Percentiles rank a stretch among this genome's conserved stretches.
These are phyloP conservation scores for Odobenus rosmarus DNA, from an alignment of 2,113 vertebrate species.

Conservation along the genomic window DNA sequence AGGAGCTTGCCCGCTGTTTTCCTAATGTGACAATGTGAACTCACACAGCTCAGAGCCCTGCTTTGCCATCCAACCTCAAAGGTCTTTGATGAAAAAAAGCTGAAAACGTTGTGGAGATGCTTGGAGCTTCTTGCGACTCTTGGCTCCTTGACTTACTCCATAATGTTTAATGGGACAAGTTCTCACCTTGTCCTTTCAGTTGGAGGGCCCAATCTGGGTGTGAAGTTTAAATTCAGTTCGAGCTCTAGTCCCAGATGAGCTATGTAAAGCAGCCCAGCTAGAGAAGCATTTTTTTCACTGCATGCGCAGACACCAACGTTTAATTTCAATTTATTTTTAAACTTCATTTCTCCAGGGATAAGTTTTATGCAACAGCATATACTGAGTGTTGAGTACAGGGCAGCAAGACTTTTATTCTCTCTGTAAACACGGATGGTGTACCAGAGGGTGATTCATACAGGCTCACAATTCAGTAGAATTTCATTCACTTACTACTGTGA, in stretches of 20 bases:
- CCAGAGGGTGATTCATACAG: not conserved
- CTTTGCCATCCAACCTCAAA: not conserved
- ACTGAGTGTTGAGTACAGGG: not conserved
- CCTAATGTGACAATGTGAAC: not conserved
- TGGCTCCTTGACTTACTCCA: conserved; percentile 54
- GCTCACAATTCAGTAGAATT: not conserved
- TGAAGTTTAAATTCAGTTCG: not conserved
- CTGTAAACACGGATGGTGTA: not conserved
- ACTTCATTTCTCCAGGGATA: not conserved
- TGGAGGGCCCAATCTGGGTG: not conserved
- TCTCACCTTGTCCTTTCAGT: conserved; percentile 60
- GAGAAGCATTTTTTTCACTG: not conserved
- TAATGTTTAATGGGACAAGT: conserved; percentile 38
- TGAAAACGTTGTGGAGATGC: not conserved
- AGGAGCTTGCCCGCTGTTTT: not conserved
- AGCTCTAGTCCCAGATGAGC: not conserved
- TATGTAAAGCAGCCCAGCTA: not conserved
- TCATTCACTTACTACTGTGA: not conserved
- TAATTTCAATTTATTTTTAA: conserved; percentile 39
- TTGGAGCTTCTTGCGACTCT: not conserved
- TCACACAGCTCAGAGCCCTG: not conserved
- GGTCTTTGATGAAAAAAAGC: not conserved
- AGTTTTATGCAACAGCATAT: not conserved
- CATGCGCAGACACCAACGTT: not conserved
- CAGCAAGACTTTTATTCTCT: not conserved